Evolutionary conservation across 2,113 vertebrate genomes (phyloP), one percentile per base, ranked within the genome.

Genomic region (Phrynosoma blainvillii): DNA sequence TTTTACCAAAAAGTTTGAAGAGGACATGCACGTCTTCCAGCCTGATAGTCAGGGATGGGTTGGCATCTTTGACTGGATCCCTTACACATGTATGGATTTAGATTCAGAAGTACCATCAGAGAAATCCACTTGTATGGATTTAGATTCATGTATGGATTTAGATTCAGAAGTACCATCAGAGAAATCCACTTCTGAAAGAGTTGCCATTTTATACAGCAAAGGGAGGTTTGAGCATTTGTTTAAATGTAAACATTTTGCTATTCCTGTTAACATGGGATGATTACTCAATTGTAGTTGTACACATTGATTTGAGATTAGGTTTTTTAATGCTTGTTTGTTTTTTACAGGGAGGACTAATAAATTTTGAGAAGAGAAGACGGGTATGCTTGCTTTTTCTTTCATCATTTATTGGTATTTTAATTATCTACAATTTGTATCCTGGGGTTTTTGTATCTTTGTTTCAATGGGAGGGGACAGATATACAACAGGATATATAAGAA

Each of bases 341-440:
- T 47, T 91, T 91, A 91, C 96, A 99, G 98, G 97, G 97, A 52
- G 98, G 98, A 30, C 96, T 99, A 93, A 98, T 98, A 91, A 99
- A 99, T 95, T 99, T 99, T 91, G 98, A 99, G 92, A 99, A 99
- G 96, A 97, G 98, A 89, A 96, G 98, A 94, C 97, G 95, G 97
- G 98, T 99, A 93, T 97, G 98, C 92, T 89, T 89, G 65, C 30
- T 54, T 62, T 87, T n/a, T 21, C 21, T 74, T 25, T 62, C 25
- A 25, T 27, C 30, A 2, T 76, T 66, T 54, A 52, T 6, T 76
- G 59, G 62, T 18, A 52, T 81, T 73, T 80, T 81, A 87, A 81
- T 82, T 27, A 32, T 82, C 21, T 4, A 52, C 36, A 7, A 10
- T 32, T 77, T 16, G 25, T 66, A 74, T 2, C n/a, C 59, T 40